These are phyloP conservation scores for Dromius quadrimaculatus DNA, from an alignment of 2,888 invertebrate species.

Conservation along the genomic window DNA sequence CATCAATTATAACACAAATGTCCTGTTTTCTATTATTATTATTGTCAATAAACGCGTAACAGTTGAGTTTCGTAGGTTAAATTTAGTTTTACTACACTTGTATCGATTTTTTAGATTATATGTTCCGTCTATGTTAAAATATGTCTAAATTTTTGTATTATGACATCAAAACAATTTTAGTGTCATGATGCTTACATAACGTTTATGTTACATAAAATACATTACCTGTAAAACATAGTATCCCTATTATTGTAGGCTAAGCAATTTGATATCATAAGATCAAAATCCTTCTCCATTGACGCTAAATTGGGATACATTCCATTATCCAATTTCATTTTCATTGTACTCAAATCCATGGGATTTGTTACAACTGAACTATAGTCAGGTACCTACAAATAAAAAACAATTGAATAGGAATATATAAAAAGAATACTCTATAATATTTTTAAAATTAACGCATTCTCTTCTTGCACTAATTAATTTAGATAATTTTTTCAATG, in stretches of 20 bases:
- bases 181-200: too few species aligned
- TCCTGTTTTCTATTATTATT: constrained; percentile 53
- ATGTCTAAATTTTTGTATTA: too few species aligned
- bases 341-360: constrained; percentile 92
- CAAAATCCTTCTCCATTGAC: constrained; percentile 89
- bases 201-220: neutral
- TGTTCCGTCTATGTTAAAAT: too few species aligned
- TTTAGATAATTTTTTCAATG: neutral
- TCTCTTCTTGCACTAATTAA: constrained; percentile 11
- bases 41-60: too few species aligned
- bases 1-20: constrained; percentile 1
- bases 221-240: constrained; percentile 87
- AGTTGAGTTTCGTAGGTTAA: too few species aligned
- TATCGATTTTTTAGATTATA: too few species aligned
- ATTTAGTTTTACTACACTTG: too few species aligned
- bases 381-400: constrained; percentile 78
- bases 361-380: constrained; percentile 86
- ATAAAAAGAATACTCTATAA: neutral
- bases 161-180: too few species aligned
- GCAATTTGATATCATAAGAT: constrained; percentile 96
- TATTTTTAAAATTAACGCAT: neutral
- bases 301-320: constrained; percentile 79
- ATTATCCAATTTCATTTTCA: constrained; percentile 81
- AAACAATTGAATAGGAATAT: neutral
- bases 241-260: constrained; percentile 95